phyloP scores from a whole-genome alignment of 2,888 invertebrate species.

The Hemistola chrysoprasaria region DNA sequence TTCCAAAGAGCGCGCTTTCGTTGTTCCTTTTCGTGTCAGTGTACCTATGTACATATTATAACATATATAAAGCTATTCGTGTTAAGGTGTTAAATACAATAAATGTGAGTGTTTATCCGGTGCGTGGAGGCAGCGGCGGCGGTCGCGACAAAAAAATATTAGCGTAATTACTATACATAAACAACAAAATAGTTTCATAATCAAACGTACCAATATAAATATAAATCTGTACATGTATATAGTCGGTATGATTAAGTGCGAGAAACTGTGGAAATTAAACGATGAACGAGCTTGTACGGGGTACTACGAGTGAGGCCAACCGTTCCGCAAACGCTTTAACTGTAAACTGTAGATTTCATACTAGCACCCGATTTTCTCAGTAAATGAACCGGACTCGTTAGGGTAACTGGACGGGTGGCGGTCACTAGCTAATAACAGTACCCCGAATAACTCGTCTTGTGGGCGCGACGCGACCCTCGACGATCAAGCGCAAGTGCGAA shows the following conservation, averaged over 20 bases:
- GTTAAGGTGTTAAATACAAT: conserved; percentile 75
- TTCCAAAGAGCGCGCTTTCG: conserved; percentile 69
- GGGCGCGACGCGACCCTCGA: background rate
- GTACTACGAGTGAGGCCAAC: conserved; percentile 23
- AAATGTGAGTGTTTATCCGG: conserved; percentile 54
- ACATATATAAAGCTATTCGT: conserved; percentile 69
- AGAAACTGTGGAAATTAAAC: conserved; percentile 33
- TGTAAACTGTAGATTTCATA: conserved; percentile 24
- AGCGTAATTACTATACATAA: conserved; percentile 81
- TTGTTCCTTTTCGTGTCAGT: conserved; percentile 61
- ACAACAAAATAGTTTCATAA: conserved; percentile 83
- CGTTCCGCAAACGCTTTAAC: conserved; percentile 24
- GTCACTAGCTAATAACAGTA: conserved; percentile 1
- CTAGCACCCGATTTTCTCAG: conserved; percentile 22
- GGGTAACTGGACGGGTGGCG: conserved; percentile 13
- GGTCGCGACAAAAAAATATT: conserved; percentile 65
- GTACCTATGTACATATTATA: conserved; percentile 43
- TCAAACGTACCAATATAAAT: conserved; percentile 88
- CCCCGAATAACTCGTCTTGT: conserved; percentile 24
- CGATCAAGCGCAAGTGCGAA: conserved; percentile 1
- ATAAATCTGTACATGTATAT: conserved; percentile 77
- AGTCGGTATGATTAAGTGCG: conserved; percentile 37
- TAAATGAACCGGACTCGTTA: conserved; percentile 16
- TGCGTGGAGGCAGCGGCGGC: conserved; percentile 73
- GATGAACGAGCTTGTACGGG: conserved; percentile 31